Conservation (phyloP, 2,113 vertebrate genomes). For the Bufo gargarizans region DNA sequence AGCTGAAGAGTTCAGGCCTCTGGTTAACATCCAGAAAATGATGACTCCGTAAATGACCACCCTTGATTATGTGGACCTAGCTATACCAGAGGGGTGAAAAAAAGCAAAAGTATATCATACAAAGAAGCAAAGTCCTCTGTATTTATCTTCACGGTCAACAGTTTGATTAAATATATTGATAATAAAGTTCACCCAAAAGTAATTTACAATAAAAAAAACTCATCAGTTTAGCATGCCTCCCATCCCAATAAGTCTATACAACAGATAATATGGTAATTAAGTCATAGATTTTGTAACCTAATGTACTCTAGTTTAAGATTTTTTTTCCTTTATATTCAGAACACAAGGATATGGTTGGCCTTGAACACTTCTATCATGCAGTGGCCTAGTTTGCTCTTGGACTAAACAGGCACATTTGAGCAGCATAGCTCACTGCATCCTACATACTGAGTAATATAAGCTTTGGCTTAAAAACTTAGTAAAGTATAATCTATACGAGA, state of each 20-base stretch:
- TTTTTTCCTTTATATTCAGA: not conserved
- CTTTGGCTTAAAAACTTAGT: not conserved
- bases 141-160: not conserved
- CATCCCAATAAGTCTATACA: not conserved
- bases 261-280: not conserved
- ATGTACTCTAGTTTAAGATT: not conserved
- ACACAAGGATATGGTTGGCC: not conserved
- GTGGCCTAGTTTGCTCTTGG: slow-evolving; percentile 5
- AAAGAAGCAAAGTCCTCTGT: not conserved
- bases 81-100: not conserved
- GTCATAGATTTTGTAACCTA: not conserved
- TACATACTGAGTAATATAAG: not conserved
- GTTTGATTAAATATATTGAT: not conserved
- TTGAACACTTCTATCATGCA: slow-evolving; percentile 12
- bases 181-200: not conserved
- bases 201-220: not conserved
- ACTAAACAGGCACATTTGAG: not conserved
- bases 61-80: not conserved
- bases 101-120: not conserved
- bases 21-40: slow-evolving; percentile 23
- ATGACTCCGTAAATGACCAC: not conserved
- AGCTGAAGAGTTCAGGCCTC: slow-evolving; percentile 41
- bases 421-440: slow-evolving; percentile 33
- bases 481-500: slow-evolving; percentile 34
- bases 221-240: not conserved